phyloP scores from a whole-genome alignment of 1,140 invertebrate genomes.

The Tetranychus urticae region DNA sequence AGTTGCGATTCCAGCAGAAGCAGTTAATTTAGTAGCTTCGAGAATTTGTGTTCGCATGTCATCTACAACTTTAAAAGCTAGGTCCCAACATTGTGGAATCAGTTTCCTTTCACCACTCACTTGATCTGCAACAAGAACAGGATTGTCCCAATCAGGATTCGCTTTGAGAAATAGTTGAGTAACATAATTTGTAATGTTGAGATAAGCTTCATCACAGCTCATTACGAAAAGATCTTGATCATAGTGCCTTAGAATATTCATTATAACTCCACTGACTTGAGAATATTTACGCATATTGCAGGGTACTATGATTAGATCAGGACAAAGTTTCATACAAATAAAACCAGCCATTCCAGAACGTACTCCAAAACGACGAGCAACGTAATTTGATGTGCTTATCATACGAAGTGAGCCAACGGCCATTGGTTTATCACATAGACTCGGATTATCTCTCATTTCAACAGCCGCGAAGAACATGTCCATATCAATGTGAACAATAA shows the following conservation, averaged over 20 bases:
- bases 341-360: conserved; percentile 45
- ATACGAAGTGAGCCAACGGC: conserved; percentile 35
- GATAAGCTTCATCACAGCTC: conserved; percentile 37
- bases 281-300: conserved; percentile 32
- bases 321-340: conserved; percentile 38
- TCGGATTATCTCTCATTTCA: conserved; percentile 34
- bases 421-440: conserved; percentile 32
- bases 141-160: neutral
- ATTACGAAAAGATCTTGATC: conserved; percentile 29
- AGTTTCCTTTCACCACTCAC: neutral
- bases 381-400: conserved; percentile 39
- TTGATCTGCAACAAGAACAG: neutral
- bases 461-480: conserved; percentile 41
- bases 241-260: conserved; percentile 27
- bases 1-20: conserved; percentile 36
- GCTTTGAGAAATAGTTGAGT: conserved; percentile 11
- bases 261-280: conserved; percentile 24
- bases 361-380: conserved; percentile 34
- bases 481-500: conserved; percentile 39
- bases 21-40: conserved; percentile 29
- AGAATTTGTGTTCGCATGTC: conserved; percentile 31
- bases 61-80: conserved; percentile 22
- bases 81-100: conserved; percentile 4
- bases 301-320: conserved; percentile 31
- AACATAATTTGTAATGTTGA: conserved; percentile 34